phyloP scores from a whole-genome alignment of 2,888 invertebrate genomes.

The Lasioglossum villosulum region DNA sequence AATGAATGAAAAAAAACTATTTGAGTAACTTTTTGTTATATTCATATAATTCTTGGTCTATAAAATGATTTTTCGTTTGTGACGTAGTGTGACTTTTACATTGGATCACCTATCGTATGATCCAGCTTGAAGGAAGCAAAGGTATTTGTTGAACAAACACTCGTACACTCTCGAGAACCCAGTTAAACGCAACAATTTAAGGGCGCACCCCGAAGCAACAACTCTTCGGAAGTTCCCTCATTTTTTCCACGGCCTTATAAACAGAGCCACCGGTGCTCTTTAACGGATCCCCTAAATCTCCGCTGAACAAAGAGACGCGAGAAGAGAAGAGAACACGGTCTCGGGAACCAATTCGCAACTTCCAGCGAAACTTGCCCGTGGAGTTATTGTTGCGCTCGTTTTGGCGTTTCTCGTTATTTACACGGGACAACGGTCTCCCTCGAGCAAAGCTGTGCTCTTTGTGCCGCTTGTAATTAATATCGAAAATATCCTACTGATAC shows the following conservation, averaged over 20 bases:
- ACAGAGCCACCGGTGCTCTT: conserved; percentile 7
- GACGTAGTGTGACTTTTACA: background rate
- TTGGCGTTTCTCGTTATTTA: conserved; percentile 2
- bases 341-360: conserved; percentile 1
- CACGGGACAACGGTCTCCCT: background rate
- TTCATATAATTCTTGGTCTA: background rate
- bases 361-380: background rate
- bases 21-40: background rate
- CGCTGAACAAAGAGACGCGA: background rate
- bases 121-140: background rate
- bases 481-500: background rate
- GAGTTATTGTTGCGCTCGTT: background rate
- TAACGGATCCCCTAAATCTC: conserved; percentile 13
- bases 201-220: background rate
- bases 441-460: background rate
- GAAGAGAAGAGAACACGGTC: background rate
- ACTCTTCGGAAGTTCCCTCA: background rate
- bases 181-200: conserved; percentile 1
- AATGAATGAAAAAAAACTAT: background rate
- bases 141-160: background rate
- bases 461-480: conserved; percentile 1
- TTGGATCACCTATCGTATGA: background rate
- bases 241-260: background rate
- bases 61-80: background rate
- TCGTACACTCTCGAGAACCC: background rate